Evolutionary conservation across 1,140 invertebrate genomes (phyloP).

Genomic region (Oppia nitens): DNA sequence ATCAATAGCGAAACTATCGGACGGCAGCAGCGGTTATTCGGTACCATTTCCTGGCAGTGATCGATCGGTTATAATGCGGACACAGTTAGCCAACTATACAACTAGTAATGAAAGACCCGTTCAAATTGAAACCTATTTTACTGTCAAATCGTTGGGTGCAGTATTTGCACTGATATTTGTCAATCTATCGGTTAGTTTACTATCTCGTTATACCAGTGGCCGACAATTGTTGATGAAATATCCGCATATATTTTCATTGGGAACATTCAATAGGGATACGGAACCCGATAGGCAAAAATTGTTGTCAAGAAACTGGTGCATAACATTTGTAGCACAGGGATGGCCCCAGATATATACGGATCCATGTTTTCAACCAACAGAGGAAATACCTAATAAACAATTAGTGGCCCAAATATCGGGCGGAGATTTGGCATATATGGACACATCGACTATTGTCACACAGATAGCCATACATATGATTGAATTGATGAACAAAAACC

Average conservation of each 20-base stretch:
- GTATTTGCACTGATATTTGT: constrained; percentile 40
- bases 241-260: constrained; percentile 52
- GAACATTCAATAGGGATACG: constrained; percentile 40
- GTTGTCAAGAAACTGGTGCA: constrained; percentile 41
- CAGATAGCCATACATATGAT: constrained; percentile 53
- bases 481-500: constrained; percentile 46
- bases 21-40: constrained; percentile 42
- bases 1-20: background rate
- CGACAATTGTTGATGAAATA: constrained; percentile 46
- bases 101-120: constrained; percentile 43
- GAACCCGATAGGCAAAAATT: constrained; percentile 44
- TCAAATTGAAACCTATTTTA: constrained; percentile 30
- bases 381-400: constrained; percentile 40
- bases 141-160: constrained; percentile 23
- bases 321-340: constrained; percentile 53
- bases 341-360: constrained; percentile 48
- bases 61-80: constrained; percentile 51
- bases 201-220: constrained; percentile 41
- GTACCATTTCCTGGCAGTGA: constrained; percentile 62
- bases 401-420: constrained; percentile 40
- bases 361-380: constrained; percentile 21
- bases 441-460: constrained; percentile 52
- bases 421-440: constrained; percentile 54
- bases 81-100: constrained; percentile 53
- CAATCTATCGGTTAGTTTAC: constrained; percentile 31